Base-by-base conservation (phyloP, 2,888 invertebrate genomes). In the Rosalia funebris region DNA sequence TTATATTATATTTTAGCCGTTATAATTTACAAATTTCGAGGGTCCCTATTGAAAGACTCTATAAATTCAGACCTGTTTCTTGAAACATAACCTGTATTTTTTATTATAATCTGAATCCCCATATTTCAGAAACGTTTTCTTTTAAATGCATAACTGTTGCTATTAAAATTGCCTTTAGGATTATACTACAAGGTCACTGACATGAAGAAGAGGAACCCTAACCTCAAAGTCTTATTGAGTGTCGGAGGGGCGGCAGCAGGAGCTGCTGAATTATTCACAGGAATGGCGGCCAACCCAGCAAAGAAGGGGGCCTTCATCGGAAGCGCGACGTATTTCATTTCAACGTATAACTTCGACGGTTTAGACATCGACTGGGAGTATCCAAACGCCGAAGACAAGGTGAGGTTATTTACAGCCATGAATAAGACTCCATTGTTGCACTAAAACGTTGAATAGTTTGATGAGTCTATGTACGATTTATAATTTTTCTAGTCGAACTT, bases 291-390 rank as follows among this genome's bases (percentile, higher is more conserved):
- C 7, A 74, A 69, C 56, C 68, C 83, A 1, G 54, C 48, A 0
- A 68, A 80, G 1, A 82, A 87, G 2, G 72, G 77, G 0, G 79
- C 75, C 44, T 89, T 91, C 71, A 83, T 88, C 16, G 72, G 82
- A 1, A 87, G 85, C 53, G 83, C 85, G 0, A 72, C 87, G 0
- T 70, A 78, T 0, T 86, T 89, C 73, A 66, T 89, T 0, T 70
- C 78, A 25, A 79, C 81, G 2, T 80, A 88, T 70, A 82, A 82
- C 0, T 91, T 91, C 62, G 88, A 91, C 69, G 90, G 90, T 0
- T 78, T 90, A 0, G 90, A 91, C 67, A 39, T 91, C 0, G 89
- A 90, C 73, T 91, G 91, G 90, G 88, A 89, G 70, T 88, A 88
- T 65, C 89, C 89, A 0, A 83, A 81, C 52, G 83, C 84, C 12